Conservation (phyloP, 1,140 invertebrate species). For the Drosophila cardini region DNA sequence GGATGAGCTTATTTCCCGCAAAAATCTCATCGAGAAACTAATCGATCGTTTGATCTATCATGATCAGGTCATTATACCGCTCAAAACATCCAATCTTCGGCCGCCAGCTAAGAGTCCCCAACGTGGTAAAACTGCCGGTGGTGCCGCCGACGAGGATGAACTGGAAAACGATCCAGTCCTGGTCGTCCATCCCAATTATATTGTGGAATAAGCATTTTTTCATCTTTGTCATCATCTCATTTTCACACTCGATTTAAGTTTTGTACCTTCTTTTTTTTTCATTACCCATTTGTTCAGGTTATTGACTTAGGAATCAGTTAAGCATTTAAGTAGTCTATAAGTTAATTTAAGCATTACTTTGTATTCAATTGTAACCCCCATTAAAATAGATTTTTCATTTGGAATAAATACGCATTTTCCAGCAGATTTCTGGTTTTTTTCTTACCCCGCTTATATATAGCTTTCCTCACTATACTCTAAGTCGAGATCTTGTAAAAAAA, state of each 20-base stretch:
- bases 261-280: constrained; percentile 22
- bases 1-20: constrained; percentile 95
- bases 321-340: constrained; percentile 4
- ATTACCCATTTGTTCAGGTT: neutral
- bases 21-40: constrained; percentile 97
- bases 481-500: too few species aligned
- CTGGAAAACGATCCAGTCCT: constrained; percentile 93
- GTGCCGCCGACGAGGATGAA: constrained; percentile 84
- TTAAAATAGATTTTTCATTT: constrained; percentile 4
- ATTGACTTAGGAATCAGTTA: constrained; percentile 1
- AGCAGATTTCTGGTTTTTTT: neutral
- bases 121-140: constrained; percentile 56
- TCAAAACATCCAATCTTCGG: constrained; percentile 89
- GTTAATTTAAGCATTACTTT: constrained; percentile 3
- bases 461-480: too few species aligned
- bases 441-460: too few species aligned
- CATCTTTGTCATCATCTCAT: neutral
- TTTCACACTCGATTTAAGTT: constrained; percentile 18
- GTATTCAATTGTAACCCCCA: neutral
- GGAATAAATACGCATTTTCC: constrained; percentile 23
- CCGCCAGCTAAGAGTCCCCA: constrained; percentile 85
- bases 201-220: constrained; percentile 87
- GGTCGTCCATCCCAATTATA: constrained; percentile 98
- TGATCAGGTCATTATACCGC: constrained; percentile 96
- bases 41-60: constrained; percentile 96